These are phyloP conservation scores for Catocala nupta DNA, from an alignment of 2,888 invertebrate species.

Conservation along the genomic window DNA sequence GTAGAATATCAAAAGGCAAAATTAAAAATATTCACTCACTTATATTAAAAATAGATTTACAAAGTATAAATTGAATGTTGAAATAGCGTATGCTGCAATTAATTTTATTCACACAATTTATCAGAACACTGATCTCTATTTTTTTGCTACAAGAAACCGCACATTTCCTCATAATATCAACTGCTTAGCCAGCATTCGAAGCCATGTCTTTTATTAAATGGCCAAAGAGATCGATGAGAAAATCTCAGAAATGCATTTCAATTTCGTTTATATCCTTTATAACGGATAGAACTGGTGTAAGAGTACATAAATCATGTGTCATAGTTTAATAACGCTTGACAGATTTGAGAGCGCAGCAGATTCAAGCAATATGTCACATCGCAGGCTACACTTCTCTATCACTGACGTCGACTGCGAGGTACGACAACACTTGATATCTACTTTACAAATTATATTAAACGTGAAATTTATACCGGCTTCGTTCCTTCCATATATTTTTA, in stretches of 20 bases:
- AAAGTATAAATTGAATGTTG: too few relatives aligned
- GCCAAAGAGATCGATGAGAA: constrained; percentile 1
- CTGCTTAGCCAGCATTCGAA: neutral
- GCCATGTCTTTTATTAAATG: constrained; percentile 4
- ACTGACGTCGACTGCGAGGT: constrained; percentile 48
- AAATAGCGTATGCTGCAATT: too few relatives aligned
- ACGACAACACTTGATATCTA: constrained; percentile 27
- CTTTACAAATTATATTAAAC: neutral
- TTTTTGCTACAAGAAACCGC: constrained; percentile 7
- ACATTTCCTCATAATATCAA: neutral
- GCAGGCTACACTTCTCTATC: constrained; percentile 56
- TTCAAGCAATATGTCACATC: constrained; percentile 75
- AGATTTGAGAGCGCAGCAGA: constrained; percentile 79
- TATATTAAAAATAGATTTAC: too few relatives aligned
- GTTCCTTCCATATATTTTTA: too few relatives aligned
- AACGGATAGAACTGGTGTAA: constrained; percentile 41
- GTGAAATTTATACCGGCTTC: neutral
- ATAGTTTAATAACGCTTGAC: constrained; percentile 78
- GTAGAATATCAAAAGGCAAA: too few relatives aligned
- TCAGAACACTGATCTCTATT: too few relatives aligned
- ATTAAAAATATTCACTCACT: too few relatives aligned
- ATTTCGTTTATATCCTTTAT: constrained; percentile 34
- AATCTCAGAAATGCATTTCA: constrained; percentile 33
- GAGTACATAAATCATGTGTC: constrained; percentile 70
- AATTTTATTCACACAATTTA: too few relatives aligned